Evolutionary conservation across 2,113 vertebrate species (phyloP), one percentile per base, ranked within the genome.

Genomic region (Forbesichthys papilliferus): DNA sequence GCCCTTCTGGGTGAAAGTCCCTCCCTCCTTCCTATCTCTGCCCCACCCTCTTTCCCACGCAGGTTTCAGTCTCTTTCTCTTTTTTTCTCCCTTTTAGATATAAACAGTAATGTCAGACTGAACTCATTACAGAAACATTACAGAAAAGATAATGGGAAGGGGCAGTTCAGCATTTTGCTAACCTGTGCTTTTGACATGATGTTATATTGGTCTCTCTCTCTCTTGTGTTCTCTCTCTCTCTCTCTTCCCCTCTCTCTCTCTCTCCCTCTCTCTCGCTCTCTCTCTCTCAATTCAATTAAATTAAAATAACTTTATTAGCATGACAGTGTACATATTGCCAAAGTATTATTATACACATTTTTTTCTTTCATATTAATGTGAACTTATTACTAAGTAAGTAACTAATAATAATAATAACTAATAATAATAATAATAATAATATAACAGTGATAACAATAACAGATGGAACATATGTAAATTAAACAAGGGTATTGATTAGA

Each of bases 71-170:
- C 49, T 52, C 6, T 52, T 48, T 12, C 27, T 27, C 27, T 27
- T 27, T 52, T 20, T 33, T 16, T 16, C 6, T 18, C 20, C 1
- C 1, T 27, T 27, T 27, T 27, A 27, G 27, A 20, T 4, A 3
- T n/a, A 1, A 69, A 12, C 73, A 16, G 47, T 73, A 68, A 70
- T 47, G 66, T 77, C 76, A 77, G 14, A 18, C 16, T 77, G 65
- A 65, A 14, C 13, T 59, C 33, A 46, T 65, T 49, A 14, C 20
- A 0, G 49, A 16, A 34, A 59, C 33, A 61, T 62, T 49, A 36
- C 61, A 4, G 5, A 10, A 18, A 7, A 55, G 54, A 55, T 55
- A 55, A 55, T 18, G 18, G 18, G n/a, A 55, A 11, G 18, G 54
- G 54, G 49, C n/a, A 55, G 54, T 55, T 18, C 18, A 9, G n/a